Base-by-base conservation (phyloP, 2,888 invertebrate species). In the Microctonus brassicae region DNA sequence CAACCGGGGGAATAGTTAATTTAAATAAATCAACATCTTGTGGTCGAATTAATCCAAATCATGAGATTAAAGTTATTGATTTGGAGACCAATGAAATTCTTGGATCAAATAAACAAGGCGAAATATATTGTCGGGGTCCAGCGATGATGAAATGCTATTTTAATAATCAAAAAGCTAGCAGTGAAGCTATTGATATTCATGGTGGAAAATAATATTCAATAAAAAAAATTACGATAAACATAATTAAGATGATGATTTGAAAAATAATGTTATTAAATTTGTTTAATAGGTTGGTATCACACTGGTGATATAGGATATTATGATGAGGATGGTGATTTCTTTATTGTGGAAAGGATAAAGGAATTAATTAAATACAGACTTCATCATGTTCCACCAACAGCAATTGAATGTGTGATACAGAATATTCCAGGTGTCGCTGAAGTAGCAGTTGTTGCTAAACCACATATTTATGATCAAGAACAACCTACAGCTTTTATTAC, bases 301-400 rank as follows among this genome's bases (percentile, higher is more conserved):
- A 78, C 84, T 0, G 87, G 87, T 9, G 88, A 88, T 72, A 69
- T 86, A 2, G 81, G 77, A 10, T 83, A 83, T 57, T 81, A 80
- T 34, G 81, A 84, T 33, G 80, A 84, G 5, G 76, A 81, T 1
- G 83, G 82, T 0, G 78, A 85, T 47, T 10, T 86, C 1, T 86
- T 79, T 13, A 76, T 85, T 33, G 57, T 84, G 0, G 87, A 86
- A 26, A 77, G 87, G 70, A 36, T 86, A 1, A 84, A 86, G 58
- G 85, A 84, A 34, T 36, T 86, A 10, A 79, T 88, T 9, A 87
- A 86, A 74, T 84, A 81, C 17, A 75, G 79, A 55, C 83, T 82
- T 6, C 62, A 80, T 67, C 87, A 86, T 2, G 78, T 88, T 26
- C 73, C 84, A 6, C 86, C 86, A 0, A 69, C 70, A 1, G 82